A percentile compares a stretch with the other conserved stretches of the same genome.
Conservation (phyloP, 1,140 invertebrate species). For the Drosophila bocki region DNA sequence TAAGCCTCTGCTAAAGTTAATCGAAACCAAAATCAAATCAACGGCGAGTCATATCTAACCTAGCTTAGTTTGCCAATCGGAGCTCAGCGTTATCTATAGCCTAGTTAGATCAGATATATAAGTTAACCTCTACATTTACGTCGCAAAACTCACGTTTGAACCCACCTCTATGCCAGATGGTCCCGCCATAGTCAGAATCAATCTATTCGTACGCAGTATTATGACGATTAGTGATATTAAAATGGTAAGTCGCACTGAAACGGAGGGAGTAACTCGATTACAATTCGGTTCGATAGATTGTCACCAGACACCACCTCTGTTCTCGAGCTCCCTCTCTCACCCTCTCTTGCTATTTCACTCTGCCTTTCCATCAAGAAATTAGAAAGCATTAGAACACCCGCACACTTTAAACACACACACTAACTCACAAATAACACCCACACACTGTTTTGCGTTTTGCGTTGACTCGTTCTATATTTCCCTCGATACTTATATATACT, state of each 20-base stretch:
- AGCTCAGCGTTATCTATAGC: constrained; percentile 38
- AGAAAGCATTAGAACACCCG: constrained; percentile 35
- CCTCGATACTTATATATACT: constrained; percentile 24
- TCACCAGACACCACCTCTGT: background rate
- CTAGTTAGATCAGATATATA: constrained; percentile 58
- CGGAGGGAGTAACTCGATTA: constrained; percentile 22
- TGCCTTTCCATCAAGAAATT: constrained; percentile 49
- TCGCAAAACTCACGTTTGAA: constrained; percentile 67
- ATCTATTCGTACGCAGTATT: constrained; percentile 98
- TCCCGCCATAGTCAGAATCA: constrained; percentile 96
- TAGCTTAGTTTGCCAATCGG: constrained; percentile 49
- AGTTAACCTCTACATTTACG: constrained; percentile 46
- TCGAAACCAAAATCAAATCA: background rate
- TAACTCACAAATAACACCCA: constrained; percentile 6
- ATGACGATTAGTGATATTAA: constrained; percentile 99
- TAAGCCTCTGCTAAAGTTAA: constrained; percentile 36
- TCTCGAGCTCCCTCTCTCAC: constrained; percentile 15
- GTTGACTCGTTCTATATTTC: constrained; percentile 45
- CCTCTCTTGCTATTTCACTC: constrained; percentile 28
- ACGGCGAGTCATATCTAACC: constrained; percentile 20
- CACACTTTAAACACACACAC: constrained; percentile 5
- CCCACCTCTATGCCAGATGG: constrained; percentile 90
- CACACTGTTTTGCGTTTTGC: constrained; percentile 44
- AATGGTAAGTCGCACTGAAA: constrained; percentile 92
- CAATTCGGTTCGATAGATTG: constrained; percentile 36